These are phyloP conservation scores for Notiomystis cincta DNA, from an alignment of 2,113 vertebrate genomes.

Conservation along the genomic window DNA sequence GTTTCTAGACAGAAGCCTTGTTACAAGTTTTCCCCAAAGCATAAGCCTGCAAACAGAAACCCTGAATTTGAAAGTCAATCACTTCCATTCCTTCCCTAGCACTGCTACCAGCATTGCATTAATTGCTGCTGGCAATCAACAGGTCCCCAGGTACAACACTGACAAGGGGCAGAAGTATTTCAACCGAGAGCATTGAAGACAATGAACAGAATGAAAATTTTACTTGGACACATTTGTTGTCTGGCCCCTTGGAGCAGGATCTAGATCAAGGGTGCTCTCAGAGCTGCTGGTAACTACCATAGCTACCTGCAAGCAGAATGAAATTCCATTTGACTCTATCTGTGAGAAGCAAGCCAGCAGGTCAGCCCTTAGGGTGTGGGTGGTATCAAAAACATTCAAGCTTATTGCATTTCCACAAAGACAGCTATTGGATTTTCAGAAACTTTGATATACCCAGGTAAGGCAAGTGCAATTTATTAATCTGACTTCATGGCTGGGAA, in stretches of 20 bases:
- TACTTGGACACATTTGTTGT: neutral
- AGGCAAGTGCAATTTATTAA: neutral
- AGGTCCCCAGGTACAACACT: neutral
- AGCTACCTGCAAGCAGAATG: neutral
- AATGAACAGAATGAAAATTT: neutral
- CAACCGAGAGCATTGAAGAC: neutral
- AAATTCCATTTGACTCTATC: neutral
- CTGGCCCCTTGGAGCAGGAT: neutral
- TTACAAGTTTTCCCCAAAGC: neutral
- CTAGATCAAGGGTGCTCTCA: neutral
- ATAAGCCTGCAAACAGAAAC: neutral
- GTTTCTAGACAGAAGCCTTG: constrained; percentile 24
- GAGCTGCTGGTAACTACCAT: neutral
- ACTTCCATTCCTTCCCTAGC: neutral
- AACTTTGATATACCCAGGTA: neutral
- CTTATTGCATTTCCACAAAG: neutral
- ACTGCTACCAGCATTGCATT: neutral
- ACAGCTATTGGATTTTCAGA: neutral
- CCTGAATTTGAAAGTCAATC: constrained; percentile 20
- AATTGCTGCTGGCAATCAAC: neutral
- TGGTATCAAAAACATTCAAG: neutral
- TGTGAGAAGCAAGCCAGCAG: neutral
- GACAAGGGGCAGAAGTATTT: neutral
- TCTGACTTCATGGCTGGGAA: neutral
- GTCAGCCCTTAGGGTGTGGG: neutral